Base-by-base conservation (phyloP, 2,113 vertebrate species). In the Lepisosteus oculatus region DNA sequence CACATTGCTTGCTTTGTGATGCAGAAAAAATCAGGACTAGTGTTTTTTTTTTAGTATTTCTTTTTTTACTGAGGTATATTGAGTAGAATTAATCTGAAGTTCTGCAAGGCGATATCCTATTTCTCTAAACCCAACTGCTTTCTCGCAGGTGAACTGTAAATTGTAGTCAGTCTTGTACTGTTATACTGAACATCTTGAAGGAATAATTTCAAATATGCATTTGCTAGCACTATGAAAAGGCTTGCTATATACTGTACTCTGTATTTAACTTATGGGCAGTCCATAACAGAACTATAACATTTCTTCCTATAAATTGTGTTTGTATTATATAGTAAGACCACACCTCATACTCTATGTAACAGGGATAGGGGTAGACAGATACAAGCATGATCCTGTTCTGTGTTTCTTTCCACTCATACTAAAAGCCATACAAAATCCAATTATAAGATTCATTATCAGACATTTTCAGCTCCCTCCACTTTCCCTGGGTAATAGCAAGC, bases 381-480 rank as follows among this genome's bases (percentile, higher is more conserved):
- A 54, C 15, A 57, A 47, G 29, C 51, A 15, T 61, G 6, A 45
- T 51, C 5, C 41, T 56, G 29, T 57, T 57, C 54, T n/a, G 68
- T 12, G 17, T 57, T 55, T 13, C 54, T n/a, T 65, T 68, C 56
- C 45, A 68, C 29, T 42, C 43, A 65, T 55, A 12, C 54, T 74
- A 74, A 76, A 43, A 76, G 42, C 68, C 71, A 55, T 80, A 69
- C 12, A 65, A 73, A 79, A 76, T 81, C 74, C 64, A 68, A 78
- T 67, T 72, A 57, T 12, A 56, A 14, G 55, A 72, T 55, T 72
- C 69, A 75, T 83, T 78, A 78, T 75, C 67, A 71, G 43, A 56
- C 47, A 70, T 77, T 61, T 15, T 71, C 71, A 70, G 67, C 59
- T 64, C 43, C 41, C 68, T 73, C 45, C 41, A 65, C 15, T 44